Evolutionary conservation across 2,113 vertebrate genomes (phyloP), one percentile per base, ranked within the genome.

Genomic region (Calidris pugnax): DNA sequence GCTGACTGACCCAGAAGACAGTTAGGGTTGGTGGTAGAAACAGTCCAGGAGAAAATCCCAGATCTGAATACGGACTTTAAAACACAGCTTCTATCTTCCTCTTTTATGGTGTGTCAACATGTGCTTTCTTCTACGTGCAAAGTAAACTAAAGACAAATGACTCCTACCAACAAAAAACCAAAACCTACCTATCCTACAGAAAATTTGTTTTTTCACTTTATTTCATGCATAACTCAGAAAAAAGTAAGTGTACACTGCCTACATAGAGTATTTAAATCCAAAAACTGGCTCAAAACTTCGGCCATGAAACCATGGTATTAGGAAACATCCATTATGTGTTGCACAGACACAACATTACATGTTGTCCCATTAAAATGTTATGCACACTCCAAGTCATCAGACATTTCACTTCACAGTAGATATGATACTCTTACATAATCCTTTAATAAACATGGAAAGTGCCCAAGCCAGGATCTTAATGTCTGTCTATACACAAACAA

Each of bases 401-500:
- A 57, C 89, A 73, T 85, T 97, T 96, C 92, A 96, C 59, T 96
- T 96, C 89, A 83, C 72, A 87, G 73, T n/a, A 95, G 66, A 94
- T 64, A 91, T 12, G 51, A 93, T 77, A 82, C 23, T 85, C 79
- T 93, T 83, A 88, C 16, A 57, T 62, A 95, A 96, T 75, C 69
- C 37, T 72, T 94, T 91, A 93, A 87, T 81, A 94, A 95, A 94
- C 68, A 56, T 19, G 14, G 55, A 48, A 87, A 85, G 71, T 37
- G 16, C 59, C 45, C 51, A 71, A 92, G 56, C 12, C 66, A 76
- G 91, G 19, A 82, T 57, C 14, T 68, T 76, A 59, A 56, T 48
- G 56, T 47, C 60, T 43, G 13, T 41, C 45, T 78, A 13, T 27
- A 53, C 26, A 75, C 27, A 94, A 89, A 78, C 41, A 85, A 82